These are phyloP conservation scores for Chloropsis cyanopogon DNA, from an alignment of 2,113 vertebrate species.

Conservation along the genomic window DNA sequence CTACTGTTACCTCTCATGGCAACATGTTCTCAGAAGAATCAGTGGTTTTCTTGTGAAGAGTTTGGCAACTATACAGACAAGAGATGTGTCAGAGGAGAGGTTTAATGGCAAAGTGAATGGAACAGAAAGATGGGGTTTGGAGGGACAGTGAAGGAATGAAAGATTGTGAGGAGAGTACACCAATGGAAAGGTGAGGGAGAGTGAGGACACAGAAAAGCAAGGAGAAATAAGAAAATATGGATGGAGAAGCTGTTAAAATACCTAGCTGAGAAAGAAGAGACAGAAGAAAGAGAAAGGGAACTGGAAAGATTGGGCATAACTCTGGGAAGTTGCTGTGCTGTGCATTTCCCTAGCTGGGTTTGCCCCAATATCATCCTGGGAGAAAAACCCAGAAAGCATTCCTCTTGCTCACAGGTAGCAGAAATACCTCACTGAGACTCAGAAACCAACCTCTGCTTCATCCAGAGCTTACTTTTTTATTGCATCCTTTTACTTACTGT, in stretches of 20 bases:
- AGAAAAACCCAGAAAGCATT: background rate
- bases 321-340: background rate
- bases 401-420: background rate
- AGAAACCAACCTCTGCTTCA: background rate
- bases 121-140: background rate
- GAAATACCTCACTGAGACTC: background rate
- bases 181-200: background rate
- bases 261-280: background rate
- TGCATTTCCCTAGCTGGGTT: background rate
- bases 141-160: background rate
- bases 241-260: background rate
- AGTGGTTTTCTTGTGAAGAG: background rate
- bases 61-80: background rate
- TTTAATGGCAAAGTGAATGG: background rate
- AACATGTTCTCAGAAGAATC: background rate
- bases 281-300: background rate
- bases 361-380: background rate
- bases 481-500: background rate
- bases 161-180: background rate
- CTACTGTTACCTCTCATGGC: background rate
- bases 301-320: background rate
- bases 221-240: background rate
- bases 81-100: background rate
- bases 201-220: background rate
- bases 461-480: background rate